Conservation (phyloP, 2,113 vertebrate genomes). For the Callospermophilus lateralis region DNA sequence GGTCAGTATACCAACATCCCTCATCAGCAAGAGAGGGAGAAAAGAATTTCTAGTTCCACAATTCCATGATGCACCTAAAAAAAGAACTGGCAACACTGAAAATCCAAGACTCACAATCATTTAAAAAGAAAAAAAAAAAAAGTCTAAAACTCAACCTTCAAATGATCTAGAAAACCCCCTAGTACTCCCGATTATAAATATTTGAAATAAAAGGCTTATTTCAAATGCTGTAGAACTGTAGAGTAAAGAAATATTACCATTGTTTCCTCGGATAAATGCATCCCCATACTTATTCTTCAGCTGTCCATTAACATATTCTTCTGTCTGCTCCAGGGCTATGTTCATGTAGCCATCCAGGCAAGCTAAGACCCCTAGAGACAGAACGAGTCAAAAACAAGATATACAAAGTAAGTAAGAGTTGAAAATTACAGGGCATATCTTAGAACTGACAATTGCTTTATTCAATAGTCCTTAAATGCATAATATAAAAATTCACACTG, state of each 20-base stretch:
- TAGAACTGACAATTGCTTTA: slow-evolving; percentile 32
- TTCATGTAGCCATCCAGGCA: slow-evolving; percentile 99
- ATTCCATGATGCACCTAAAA: neutral
- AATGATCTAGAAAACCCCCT: neutral
- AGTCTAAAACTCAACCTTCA: slow-evolving; percentile 11
- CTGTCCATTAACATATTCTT: slow-evolving; percentile 99
- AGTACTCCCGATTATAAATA: neutral
- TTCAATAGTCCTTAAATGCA: neutral
- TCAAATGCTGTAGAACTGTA: neutral
- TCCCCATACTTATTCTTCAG: slow-evolving; percentile 99
- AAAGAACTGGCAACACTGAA: neutral
- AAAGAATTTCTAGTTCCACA: neutral
- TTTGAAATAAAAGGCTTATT: neutral
- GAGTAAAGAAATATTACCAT: slow-evolving; percentile 89
- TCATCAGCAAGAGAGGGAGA: neutral
- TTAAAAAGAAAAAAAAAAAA: neutral
- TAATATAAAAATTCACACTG: slow-evolving; percentile 57
- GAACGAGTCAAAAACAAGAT: slow-evolving; percentile 48
- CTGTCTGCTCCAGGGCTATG: slow-evolving; percentile 98
- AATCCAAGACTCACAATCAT: neutral
- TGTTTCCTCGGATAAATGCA: slow-evolving; percentile 98
- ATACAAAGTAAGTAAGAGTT: neutral
- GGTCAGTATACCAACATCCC: neutral
- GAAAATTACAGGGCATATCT: slow-evolving; percentile 27
- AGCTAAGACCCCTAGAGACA: slow-evolving; percentile 94